These are phyloP conservation scores for mouse (Mus musculus) DNA, from an alignment of 2,113 vertebrate species.

Conservation along the genomic window DNA sequence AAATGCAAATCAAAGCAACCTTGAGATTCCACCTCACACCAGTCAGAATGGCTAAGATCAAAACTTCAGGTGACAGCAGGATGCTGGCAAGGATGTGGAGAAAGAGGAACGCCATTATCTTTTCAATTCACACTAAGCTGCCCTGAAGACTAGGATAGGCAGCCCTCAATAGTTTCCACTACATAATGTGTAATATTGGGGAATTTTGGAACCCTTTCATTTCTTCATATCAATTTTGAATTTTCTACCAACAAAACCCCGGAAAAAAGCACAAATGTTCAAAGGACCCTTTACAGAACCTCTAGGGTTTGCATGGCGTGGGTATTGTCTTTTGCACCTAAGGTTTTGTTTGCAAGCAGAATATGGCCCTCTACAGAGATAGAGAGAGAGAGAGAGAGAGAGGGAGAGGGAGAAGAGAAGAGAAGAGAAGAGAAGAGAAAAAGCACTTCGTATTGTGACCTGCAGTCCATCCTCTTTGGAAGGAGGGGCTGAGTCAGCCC, in stretches of 20 bases:
- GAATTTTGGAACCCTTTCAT: conserved; percentile 12
- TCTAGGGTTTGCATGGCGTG: not conserved
- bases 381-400: not conserved
- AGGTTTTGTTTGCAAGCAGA: conserved; percentile 33
- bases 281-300: not conserved
- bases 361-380: not conserved
- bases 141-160: not conserved
- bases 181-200: conserved; percentile 1
- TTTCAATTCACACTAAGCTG: conserved; percentile 36
- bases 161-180: conserved; percentile 15
- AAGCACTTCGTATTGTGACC: conserved; percentile 20
- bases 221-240: conserved; percentile 35
- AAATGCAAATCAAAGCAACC: too few relatives aligned
- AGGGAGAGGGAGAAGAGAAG: not conserved
- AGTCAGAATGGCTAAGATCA: too few relatives aligned
- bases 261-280: not conserved
- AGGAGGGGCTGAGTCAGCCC: conserved; percentile 66
- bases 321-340: conserved; percentile 32
- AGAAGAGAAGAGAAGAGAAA: not conserved
- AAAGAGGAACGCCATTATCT: not conserved
- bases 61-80: too few relatives aligned
- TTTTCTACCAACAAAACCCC: conserved; percentile 45
- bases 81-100: too few relatives aligned
- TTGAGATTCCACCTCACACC: too few relatives aligned
- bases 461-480: conserved; percentile 54